A percentile compares a stretch with the other conserved stretches of the same genome.
phyloP scores from a whole-genome alignment of 2,113 vertebrate genomes.

The Alouatta palliata region DNA sequence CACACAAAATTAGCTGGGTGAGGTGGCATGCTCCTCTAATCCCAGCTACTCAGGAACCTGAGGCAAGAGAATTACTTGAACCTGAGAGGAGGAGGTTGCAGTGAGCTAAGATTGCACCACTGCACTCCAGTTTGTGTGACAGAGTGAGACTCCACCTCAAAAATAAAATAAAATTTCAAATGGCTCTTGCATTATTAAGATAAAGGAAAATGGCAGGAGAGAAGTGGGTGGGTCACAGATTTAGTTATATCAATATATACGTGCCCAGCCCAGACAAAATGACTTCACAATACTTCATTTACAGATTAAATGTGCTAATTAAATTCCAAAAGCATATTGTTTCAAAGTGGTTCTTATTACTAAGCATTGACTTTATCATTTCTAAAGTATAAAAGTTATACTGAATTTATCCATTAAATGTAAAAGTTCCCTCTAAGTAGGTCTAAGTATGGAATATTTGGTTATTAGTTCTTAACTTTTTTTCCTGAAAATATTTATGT shows the following conservation, averaged over 20 bases:
- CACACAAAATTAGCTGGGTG: neutral
- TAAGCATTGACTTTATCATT: slow-evolving; percentile 18
- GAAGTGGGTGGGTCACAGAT: neutral
- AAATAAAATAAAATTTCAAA: neutral
- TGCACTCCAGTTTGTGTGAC: neutral
- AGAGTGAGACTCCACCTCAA: neutral
- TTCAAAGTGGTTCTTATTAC: neutral
- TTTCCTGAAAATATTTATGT: neutral
- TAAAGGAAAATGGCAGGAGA: neutral
- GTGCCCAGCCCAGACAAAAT: neutral
- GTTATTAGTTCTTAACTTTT: neutral
- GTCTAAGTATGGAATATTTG: neutral
- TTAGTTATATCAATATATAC: neutral
- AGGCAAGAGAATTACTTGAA: neutral
- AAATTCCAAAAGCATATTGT: neutral
- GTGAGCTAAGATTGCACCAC: neutral
- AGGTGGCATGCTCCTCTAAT: neutral
- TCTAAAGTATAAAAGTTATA: neutral
- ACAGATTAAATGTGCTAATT: neutral
- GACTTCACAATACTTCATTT: neutral
- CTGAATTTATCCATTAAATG: neutral
- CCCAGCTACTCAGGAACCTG: neutral
- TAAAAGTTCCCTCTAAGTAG: neutral
- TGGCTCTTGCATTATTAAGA: neutral
- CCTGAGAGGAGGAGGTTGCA: neutral